These are phyloP conservation scores for Sebastiscus tertius DNA, from an alignment of 2,797 vertebrate genomes.

Conservation along the genomic window DNA sequence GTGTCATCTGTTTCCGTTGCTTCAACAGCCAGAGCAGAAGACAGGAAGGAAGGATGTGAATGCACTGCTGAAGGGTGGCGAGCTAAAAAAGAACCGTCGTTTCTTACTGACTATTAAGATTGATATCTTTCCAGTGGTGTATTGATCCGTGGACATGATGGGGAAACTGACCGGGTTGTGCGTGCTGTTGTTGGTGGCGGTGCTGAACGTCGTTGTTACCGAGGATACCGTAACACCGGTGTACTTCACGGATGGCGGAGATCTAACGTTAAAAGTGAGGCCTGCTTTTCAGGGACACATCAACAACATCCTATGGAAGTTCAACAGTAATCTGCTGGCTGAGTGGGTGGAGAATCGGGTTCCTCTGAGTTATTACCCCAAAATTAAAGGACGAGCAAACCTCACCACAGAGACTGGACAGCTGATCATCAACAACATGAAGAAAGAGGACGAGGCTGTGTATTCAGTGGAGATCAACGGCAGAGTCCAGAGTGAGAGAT, in stretches of 20 bases:
- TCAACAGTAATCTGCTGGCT: rapidly evolving
- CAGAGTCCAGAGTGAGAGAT: rapidly evolving
- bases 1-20: too few relatives aligned
- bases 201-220: too few relatives aligned
- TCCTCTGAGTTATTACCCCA: rapidly evolving
- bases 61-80: too few relatives aligned
- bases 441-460: rapidly evolving
- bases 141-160: too few relatives aligned
- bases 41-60: background rate
- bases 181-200: rapidly evolving
- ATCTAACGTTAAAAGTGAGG: too few relatives aligned
- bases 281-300: too few relatives aligned
- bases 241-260: too few relatives aligned
- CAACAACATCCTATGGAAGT: rapidly evolving
- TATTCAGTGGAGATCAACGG: slow-evolving; percentile 19
- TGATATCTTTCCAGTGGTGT: rapidly evolving
- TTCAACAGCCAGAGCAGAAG: too few relatives aligned
- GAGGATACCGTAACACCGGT: too few relatives aligned
- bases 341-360: background rate
- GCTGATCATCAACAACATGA: rapidly evolving
- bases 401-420: rapidly evolving
- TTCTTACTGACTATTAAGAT: too few relatives aligned
- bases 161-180: too few relatives aligned
- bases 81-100: too few relatives aligned
- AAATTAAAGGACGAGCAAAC: rapidly evolving